A percentile compares a stretch with the other conserved stretches of the same genome.
Evolutionary conservation across 2,113 vertebrate genomes (phyloP).

Genomic region (Martes martes): DNA sequence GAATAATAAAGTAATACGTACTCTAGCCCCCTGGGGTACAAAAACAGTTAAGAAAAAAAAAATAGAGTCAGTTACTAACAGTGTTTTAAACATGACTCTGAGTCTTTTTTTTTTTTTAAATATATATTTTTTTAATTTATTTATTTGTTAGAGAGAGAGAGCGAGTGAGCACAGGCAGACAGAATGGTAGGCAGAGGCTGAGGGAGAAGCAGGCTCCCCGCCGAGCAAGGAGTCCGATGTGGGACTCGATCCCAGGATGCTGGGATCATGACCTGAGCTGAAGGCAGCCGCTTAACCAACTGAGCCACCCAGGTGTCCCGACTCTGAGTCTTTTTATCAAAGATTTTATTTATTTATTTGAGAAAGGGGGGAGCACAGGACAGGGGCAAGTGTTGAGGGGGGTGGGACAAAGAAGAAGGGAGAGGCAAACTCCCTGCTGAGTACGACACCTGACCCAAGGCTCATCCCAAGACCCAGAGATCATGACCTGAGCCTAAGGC

Average conservation of each 20-base stretch:
- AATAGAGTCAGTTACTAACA: background rate
- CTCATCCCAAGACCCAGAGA: background rate
- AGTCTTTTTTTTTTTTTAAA: background rate
- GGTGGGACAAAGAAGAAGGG: background rate
- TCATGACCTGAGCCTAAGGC: background rate
- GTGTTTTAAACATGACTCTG: background rate
- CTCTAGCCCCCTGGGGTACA: background rate
- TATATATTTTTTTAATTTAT: too few relatives aligned
- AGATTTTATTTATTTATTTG: background rate
- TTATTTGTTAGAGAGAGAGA: too few relatives aligned
- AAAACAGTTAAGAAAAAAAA: background rate
- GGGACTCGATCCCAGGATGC: too few relatives aligned
- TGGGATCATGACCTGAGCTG: too few relatives aligned
- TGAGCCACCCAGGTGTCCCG: too few relatives aligned
- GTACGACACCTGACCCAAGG: background rate
- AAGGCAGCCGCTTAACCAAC: too few relatives aligned
- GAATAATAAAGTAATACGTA: background rate
- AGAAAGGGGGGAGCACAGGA: too few relatives aligned
- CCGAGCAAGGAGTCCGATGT: too few relatives aligned
- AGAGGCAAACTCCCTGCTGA: background rate
- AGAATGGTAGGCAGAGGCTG: too few relatives aligned
- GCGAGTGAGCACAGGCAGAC: too few relatives aligned
- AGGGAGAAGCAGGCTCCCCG: too few relatives aligned
- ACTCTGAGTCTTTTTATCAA: background rate
- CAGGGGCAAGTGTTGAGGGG: background rate